Base-by-base conservation (phyloP, 2,113 vertebrate species). In the Lepus timidus region DNA sequence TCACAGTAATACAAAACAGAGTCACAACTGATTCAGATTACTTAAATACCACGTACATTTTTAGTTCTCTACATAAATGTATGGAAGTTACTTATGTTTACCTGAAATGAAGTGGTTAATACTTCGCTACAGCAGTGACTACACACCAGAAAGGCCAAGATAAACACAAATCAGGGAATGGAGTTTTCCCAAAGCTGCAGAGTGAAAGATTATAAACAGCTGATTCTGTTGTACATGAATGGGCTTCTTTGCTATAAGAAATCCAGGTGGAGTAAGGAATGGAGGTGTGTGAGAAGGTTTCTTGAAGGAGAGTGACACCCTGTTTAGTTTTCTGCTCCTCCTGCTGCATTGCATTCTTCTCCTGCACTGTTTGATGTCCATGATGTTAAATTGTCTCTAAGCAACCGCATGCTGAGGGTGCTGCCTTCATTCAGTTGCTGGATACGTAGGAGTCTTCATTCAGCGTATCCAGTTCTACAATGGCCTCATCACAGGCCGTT, bases 381-480 rank as follows among this genome's bases (percentile, higher is more conserved):
- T 99, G 99, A 99, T 99, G 99, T 99, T 97, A 99, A 98, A 98
- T 99, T 99, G 99, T 99, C 99, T 99, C 99, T 99, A 98, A 99
- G 99, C 98, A 99, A 98, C 99, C 99, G 99, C 99, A 99, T 99
- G 99, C 99, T 99, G 95, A 99, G 99, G 97, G 99, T 99, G 98
- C 99, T 99, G 99, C 99, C 99, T 99, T 99, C 44, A 44, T 44
- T 44, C 44, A 44, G 44, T 7, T 44, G 44, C 44, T 44, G 44
- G 44, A 44, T 44, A 44, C 99, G 99, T 99, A 99, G 29, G 99
- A 99, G 88, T 99, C 99, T 98, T 99, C 99, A 0, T 99, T 99
- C 98, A 99, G 98, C 96, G 99, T 99, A 97, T 99, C 99, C 3
- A 99, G 99, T 97, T 99, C 99, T 95, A 99, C 98, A 76, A 99